phyloP scores from a whole-genome alignment of 2,888 invertebrate genomes.

The Frankliniella intonsa region DNA sequence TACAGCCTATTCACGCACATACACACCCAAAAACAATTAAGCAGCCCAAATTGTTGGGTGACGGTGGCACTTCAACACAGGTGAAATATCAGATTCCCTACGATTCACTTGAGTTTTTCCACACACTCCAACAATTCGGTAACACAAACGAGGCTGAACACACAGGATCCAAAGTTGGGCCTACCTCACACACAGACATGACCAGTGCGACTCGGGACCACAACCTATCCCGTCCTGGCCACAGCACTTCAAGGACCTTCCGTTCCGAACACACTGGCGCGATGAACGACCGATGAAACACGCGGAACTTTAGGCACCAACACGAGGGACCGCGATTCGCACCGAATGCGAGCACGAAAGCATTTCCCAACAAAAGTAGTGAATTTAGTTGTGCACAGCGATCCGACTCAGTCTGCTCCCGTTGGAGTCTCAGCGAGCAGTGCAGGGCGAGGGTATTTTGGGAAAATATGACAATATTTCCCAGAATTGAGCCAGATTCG shows the following conservation, averaged over 20 bases:
- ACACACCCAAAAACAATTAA: conserved; percentile 10
- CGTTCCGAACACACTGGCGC: neutral
- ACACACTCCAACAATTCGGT: neutral
- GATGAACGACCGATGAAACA: neutral
- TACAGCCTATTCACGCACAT: conserved; percentile 16
- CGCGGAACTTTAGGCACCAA: neutral
- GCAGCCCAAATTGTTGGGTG: neutral
- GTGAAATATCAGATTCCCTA: too few relatives aligned
- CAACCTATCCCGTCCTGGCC: neutral
- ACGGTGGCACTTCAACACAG: too few relatives aligned
- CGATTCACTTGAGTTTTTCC: too few relatives aligned
- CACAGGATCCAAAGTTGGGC: neutral
- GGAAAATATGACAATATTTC: conserved; percentile 46
- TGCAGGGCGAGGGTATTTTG: conserved; percentile 43
- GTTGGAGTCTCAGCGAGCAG: conserved; percentile 30
- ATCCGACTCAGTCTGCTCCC: neutral
- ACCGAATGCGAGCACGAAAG: neutral
- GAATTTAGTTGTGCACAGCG: neutral
- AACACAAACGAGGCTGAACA: neutral
- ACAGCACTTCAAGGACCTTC: conserved; percentile 10
- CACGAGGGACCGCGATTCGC: conserved; percentile 30
- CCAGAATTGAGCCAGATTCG: conserved; percentile 41
- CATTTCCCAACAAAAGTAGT: neutral
- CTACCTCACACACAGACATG: neutral
- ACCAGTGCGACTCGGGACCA: neutral